phyloP scores from a whole-genome alignment of 2,888 invertebrate species.

The Aelia acuminata region DNA sequence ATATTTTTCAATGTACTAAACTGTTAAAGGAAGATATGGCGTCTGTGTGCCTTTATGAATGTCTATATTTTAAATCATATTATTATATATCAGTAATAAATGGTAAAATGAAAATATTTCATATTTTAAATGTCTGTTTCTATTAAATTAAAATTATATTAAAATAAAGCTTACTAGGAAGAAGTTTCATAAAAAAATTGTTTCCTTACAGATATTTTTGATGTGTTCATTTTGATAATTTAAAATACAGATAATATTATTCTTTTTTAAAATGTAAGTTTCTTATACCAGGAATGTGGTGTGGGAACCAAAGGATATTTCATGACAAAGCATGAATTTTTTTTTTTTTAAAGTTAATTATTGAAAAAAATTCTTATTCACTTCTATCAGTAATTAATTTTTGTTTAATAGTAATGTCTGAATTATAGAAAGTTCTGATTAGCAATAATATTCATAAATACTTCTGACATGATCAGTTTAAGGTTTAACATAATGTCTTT shows the following conservation, averaged over 20 bases:
- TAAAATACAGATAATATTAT: background rate
- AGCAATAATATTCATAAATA: too few relatives aligned
- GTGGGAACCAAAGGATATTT: background rate
- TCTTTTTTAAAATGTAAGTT: background rate
- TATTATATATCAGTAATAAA: slow-evolving; percentile 30
- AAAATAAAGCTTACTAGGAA: slow-evolving; percentile 1
- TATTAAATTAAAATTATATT: background rate
- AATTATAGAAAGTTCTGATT: too few relatives aligned
- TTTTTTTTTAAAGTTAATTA: background rate
- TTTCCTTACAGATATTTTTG: background rate
- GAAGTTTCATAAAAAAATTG: background rate
- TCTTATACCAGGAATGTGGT: background rate
- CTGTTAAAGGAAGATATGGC: slow-evolving; percentile 37
- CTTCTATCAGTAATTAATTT: background rate
- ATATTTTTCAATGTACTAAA: slow-evolving; percentile 28
- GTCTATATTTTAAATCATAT: slow-evolving; percentile 5
- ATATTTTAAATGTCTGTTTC: background rate
- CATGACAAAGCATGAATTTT: background rate
- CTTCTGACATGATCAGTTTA: background rate
- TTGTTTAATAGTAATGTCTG: background rate
- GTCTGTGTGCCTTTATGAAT: slow-evolving; percentile 41
- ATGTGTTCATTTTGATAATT: background rate
- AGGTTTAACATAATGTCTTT: background rate
- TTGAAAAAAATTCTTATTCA: background rate
- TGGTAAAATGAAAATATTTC: slow-evolving; percentile 2